These are phyloP conservation scores for Ophion slaviceki DNA, from an alignment of 2,888 invertebrate genomes.

Conservation along the genomic window DNA sequence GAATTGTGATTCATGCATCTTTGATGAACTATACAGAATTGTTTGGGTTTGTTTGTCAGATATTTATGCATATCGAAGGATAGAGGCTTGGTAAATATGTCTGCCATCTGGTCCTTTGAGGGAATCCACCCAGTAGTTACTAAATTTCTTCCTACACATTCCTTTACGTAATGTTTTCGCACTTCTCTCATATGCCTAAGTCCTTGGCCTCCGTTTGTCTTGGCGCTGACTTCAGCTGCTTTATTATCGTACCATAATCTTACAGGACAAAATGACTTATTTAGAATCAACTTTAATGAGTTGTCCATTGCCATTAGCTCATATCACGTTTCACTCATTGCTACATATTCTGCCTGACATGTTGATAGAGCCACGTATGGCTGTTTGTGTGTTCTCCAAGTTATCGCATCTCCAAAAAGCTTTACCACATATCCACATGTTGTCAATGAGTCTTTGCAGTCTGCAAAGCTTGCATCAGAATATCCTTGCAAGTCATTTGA, in stretches of 20 bases:
- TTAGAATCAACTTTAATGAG: slow-evolving; percentile 60
- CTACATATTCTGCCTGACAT: slow-evolving; percentile 52
- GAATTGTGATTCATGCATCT: background rate
- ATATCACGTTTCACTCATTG: slow-evolving; percentile 53
- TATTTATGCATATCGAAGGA: slow-evolving; percentile 17
- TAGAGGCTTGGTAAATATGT: slow-evolving; percentile 12
- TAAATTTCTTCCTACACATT: slow-evolving; percentile 57
- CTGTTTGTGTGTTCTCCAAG: slow-evolving; percentile 59
- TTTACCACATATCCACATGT: slow-evolving; percentile 55
- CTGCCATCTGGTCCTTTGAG: slow-evolving; percentile 60
- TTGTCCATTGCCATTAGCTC: slow-evolving; percentile 62
- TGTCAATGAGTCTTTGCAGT: slow-evolving; percentile 52
- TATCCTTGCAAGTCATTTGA: no score
- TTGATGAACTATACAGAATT: background rate
- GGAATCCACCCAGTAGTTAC: slow-evolving; percentile 56
- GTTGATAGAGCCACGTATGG: slow-evolving; percentile 60
- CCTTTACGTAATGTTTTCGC: slow-evolving; percentile 56
- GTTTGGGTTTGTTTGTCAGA: background rate
- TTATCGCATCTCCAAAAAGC: slow-evolving; percentile 35
- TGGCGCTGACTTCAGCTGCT: slow-evolving; percentile 60
- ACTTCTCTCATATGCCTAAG: slow-evolving; percentile 58
- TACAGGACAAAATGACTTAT: slow-evolving; percentile 36
- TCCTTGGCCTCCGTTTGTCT: slow-evolving; percentile 50
- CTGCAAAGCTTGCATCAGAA: slow-evolving; percentile 4
- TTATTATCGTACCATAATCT: slow-evolving; percentile 68